phyloP scores from a whole-genome alignment of 2,113 vertebrate species.

The Muntiacus muntjak region DNA sequence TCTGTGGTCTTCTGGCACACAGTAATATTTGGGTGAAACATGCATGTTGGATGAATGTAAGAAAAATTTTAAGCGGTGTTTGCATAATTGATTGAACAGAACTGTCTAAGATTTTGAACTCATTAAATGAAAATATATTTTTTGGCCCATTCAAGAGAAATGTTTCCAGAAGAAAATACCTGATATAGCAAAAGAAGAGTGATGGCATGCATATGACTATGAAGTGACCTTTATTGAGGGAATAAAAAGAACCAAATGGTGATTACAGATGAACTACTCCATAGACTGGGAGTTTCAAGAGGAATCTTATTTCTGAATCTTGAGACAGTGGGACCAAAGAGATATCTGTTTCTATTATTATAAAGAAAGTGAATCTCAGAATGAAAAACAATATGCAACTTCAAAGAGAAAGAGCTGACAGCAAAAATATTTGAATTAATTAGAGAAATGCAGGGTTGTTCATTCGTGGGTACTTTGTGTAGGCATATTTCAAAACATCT shows the following conservation, averaged over 20 bases:
- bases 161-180: slow-evolving; percentile 22
- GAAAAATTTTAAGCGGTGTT: slow-evolving; percentile 12
- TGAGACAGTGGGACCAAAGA: slow-evolving; percentile 17
- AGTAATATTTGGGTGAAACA: background rate
- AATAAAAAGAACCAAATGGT: slow-evolving; percentile 19
- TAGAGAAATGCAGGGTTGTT: slow-evolving; percentile 36
- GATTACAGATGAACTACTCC: slow-evolving; percentile 52
- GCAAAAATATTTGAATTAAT: slow-evolving; percentile 66
- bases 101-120: background rate
- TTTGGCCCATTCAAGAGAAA: slow-evolving; percentile 20
- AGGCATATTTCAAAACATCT: slow-evolving; percentile 56
- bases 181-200: slow-evolving; percentile 7
- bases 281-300: slow-evolving; percentile 25
- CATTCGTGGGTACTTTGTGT: background rate
- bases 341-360: slow-evolving; percentile 43
- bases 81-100: slow-evolving; percentile 51
- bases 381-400: slow-evolving; percentile 51
- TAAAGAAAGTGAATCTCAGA: slow-evolving; percentile 49
- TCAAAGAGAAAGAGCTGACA: slow-evolving; percentile 53
- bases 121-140: slow-evolving; percentile 19
- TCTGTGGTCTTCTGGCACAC: background rate
- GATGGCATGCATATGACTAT: background rate
- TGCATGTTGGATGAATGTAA: background rate
- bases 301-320: slow-evolving; percentile 47
- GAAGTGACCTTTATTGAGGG: slow-evolving; percentile 5